phyloP scores from a whole-genome alignment of 2,113 vertebrate species.

The Seriola quinqueradiata region DNA sequence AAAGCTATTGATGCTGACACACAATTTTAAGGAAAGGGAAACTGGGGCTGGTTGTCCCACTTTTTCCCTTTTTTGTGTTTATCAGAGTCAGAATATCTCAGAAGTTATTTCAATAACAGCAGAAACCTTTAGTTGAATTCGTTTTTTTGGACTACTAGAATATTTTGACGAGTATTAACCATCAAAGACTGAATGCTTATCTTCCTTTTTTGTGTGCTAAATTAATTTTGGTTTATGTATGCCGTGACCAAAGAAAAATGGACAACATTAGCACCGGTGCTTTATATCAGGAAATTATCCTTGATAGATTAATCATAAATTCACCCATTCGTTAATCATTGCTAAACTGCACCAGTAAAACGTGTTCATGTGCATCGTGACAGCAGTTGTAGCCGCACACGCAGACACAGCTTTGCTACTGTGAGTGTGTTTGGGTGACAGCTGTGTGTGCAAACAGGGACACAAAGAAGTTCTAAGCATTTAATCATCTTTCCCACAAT shows the following conservation, averaged over 20 bases:
- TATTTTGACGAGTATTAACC: background rate
- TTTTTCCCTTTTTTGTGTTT: conserved; percentile 12
- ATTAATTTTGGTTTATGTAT: background rate
- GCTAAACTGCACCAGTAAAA: background rate
- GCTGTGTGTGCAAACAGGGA: background rate
- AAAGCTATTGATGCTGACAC: conserved; percentile 42
- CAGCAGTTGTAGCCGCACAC: background rate
- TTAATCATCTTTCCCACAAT: conserved; percentile 37
- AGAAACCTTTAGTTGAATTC: background rate
- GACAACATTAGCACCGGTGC: background rate
- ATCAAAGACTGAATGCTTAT: background rate
- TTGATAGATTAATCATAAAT: conserved; percentile 1
- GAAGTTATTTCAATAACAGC: background rate
- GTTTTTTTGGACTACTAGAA: background rate
- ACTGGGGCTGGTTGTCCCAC: conserved; percentile 37
- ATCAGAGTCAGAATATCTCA: conserved; percentile 9
- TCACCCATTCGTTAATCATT: conserved; percentile 15
- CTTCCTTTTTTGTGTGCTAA: background rate
- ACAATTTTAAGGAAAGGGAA: conserved; percentile 36
- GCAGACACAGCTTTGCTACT: background rate
- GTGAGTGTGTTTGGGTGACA: conserved; percentile 2
- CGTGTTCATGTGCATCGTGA: background rate
- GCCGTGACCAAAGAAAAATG: background rate
- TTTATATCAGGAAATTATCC: background rate
- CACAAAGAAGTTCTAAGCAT: conserved; percentile 13